Conservation (phyloP, 2,797 vertebrate species). For the Anomalospiza imberbis region DNA sequence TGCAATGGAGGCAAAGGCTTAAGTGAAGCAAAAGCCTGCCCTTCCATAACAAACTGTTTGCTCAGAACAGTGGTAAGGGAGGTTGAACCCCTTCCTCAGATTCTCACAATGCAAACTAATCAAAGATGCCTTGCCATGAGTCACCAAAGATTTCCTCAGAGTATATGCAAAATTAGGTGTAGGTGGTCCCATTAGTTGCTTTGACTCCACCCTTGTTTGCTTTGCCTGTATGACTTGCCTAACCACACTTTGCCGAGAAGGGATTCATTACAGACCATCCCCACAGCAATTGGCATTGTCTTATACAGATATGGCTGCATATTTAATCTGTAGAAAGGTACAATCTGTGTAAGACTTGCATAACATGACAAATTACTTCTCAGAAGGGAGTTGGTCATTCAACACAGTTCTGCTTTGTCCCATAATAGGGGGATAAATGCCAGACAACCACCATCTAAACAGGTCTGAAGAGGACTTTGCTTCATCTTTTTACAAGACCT, state of each 20-base stretch:
- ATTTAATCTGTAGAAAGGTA: not conserved
- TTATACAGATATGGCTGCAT: not conserved
- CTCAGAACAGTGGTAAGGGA: not conserved
- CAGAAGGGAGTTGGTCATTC: not conserved
- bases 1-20: not conserved
- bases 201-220: not conserved
- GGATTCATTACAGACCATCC: not conserved
- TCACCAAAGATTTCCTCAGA: not conserved
- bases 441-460: not conserved
- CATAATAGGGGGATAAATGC: not conserved
- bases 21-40: not conserved
- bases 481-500: not conserved
- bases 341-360: not conserved
- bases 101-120: not conserved
- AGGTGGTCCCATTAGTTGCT: not conserved
- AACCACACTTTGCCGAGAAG: not conserved
- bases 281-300: not conserved
- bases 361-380: not conserved
- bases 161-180: not conserved
- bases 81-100: not conserved
- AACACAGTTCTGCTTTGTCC: not conserved
- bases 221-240: not conserved
- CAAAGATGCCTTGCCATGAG: not conserved
- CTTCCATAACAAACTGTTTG: not conserved
- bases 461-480: not conserved